Evolutionary conservation across 2,113 vertebrate species (phyloP).

Genomic region (Crotalus tigris): DNA sequence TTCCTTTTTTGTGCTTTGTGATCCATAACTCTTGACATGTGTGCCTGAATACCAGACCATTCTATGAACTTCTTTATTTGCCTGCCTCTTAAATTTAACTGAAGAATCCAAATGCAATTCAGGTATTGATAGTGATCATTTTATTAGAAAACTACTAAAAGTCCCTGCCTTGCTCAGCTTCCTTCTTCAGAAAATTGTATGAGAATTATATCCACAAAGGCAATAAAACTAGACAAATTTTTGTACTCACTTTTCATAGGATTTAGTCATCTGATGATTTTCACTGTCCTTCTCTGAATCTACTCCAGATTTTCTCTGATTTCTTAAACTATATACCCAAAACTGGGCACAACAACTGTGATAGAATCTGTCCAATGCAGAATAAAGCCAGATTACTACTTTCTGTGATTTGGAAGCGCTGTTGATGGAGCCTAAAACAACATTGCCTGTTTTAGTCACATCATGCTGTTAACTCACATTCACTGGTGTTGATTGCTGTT

Average conservation of each 20-base stretch:
- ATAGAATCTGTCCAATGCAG: not conserved
- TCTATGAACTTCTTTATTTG: not conserved
- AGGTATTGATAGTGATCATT: not conserved
- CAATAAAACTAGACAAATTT: not conserved
- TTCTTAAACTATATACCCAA: not conserved
- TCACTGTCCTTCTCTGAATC: not conserved
- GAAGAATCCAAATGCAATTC: not conserved
- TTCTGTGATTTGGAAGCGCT: not conserved
- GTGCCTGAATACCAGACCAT: not conserved
- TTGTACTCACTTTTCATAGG: not conserved
- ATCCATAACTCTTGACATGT: not conserved
- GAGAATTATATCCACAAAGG: not conserved
- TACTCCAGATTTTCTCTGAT: not conserved
- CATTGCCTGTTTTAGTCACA: not conserved
- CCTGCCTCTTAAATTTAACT: not conserved
- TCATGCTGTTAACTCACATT: not conserved
- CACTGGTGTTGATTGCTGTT: not conserved
- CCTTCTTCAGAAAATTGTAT: not conserved
- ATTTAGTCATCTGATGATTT: not conserved
- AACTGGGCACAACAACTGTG: not conserved
- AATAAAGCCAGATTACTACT: not conserved
- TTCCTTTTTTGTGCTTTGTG: not conserved
- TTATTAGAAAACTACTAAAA: not conserved
- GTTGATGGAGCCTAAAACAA: not conserved
- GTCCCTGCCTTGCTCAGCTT: not conserved